Conservation (phyloP, 1,140 invertebrate genomes). For the Eriocheir sinensis region DNA sequence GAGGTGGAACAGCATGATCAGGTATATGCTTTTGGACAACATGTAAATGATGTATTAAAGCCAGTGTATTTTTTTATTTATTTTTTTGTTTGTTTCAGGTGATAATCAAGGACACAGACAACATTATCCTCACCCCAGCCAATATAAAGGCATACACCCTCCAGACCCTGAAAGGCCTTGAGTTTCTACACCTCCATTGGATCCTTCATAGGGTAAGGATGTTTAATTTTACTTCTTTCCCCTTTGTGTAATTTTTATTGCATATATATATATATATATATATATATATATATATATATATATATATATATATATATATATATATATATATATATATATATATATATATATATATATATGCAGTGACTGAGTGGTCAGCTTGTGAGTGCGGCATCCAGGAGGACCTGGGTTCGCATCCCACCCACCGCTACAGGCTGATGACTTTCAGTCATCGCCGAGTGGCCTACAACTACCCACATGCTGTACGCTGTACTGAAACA, state of each 20-base stretch:
- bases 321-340: too few relatives aligned
- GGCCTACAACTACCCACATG: too few relatives aligned
- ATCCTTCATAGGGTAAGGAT: slow-evolving; percentile 91
- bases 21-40: too few relatives aligned
- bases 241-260: background rate
- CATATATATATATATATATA: slow-evolving; percentile 47
- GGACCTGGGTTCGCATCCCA: too few relatives aligned
- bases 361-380: too few relatives aligned
- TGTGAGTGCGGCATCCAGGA: too few relatives aligned
- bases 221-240: background rate
- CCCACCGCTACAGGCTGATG: too few relatives aligned
- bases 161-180: slow-evolving; percentile 96
- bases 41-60: slow-evolving; percentile 16
- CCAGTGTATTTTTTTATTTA: slow-evolving; percentile 41
- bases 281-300: slow-evolving; percentile 50
- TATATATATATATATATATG: too few relatives aligned
- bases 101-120: slow-evolving; percentile 85
- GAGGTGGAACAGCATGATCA: background rate
- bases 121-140: slow-evolving; percentile 90
- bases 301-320: slow-evolving; percentile 43
- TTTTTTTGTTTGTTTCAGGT: slow-evolving; percentile 81
- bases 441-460: too few relatives aligned
- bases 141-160: slow-evolving; percentile 98
- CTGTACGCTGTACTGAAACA: too few relatives aligned
- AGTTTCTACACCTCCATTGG: slow-evolving; percentile 98